Percentiles rank a stretch among this genome's conserved stretches.
These are phyloP conservation scores for Hypotaenidia okinawae DNA, from an alignment of 2,797 vertebrate species.

Conservation along the genomic window DNA sequence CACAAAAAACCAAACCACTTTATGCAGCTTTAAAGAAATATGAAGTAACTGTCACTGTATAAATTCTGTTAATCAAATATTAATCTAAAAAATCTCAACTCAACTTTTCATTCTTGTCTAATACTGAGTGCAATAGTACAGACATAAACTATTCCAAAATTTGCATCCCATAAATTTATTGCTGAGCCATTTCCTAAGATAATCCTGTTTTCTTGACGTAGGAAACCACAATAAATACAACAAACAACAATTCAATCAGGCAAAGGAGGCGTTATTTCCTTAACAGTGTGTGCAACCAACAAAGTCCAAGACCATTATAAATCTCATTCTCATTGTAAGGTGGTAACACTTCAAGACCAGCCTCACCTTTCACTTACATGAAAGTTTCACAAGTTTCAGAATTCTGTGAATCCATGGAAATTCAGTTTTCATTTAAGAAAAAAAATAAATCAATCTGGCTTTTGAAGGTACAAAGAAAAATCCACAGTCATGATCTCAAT, in stretches of 20 bases:
- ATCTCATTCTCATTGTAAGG: background rate
- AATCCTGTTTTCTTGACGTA: background rate
- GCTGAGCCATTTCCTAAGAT: background rate
- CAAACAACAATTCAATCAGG: background rate
- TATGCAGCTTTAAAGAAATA: background rate
- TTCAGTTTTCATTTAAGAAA: background rate
- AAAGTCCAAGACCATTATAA: background rate
- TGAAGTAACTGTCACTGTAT: background rate
- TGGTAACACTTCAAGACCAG: background rate
- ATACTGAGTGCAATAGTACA: background rate
- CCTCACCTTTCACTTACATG: accelerated
- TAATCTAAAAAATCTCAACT: background rate
- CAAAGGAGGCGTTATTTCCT: background rate
- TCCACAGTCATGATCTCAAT: background rate
- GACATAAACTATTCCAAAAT: background rate
- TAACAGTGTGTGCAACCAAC: background rate
- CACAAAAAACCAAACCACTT: no score
- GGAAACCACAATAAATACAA: background rate
- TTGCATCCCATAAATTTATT: background rate
- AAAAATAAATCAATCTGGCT: background rate
- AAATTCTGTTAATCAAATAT: background rate
- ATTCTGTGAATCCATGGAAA: background rate
- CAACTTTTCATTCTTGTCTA: background rate
- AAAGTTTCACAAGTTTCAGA: background rate
- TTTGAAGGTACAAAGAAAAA: background rate